phyloP scores from a whole-genome alignment of 2,113 vertebrate species.

The Aramus guarauna region DNA sequence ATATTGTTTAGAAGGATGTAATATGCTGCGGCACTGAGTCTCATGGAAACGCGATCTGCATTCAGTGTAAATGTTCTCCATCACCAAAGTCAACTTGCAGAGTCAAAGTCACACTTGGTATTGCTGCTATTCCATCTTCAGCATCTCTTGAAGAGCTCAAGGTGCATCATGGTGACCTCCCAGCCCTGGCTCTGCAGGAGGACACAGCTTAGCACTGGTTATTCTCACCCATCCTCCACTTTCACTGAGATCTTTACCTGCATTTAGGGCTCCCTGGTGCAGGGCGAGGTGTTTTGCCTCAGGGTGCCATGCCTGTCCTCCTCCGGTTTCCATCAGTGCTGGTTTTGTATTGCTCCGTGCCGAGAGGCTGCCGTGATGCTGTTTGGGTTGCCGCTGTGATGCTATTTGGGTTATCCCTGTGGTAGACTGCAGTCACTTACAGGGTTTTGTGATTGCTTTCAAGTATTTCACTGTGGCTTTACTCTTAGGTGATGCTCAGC shows the following conservation, averaged over 20 bases:
- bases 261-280: background rate
- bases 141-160: background rate
- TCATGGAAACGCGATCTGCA: background rate
- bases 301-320: background rate
- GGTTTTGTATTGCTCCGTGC: background rate
- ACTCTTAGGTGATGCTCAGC: background rate
- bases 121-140: background rate
- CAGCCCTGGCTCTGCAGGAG: accelerated
- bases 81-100: conserved; percentile 27
- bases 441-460: background rate
- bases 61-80: background rate
- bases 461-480: background rate
- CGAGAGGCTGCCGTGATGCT: background rate
- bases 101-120: conserved; percentile 15
- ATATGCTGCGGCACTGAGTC: background rate
- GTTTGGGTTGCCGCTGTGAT: background rate
- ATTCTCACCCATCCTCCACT: background rate
- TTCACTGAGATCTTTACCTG: background rate
- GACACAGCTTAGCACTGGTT: background rate
- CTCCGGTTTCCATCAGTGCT: background rate
- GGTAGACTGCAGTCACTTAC: background rate
- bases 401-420: background rate
- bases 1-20: conserved; percentile 46
- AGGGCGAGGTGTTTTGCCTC: background rate
- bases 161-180: background rate